Evolutionary conservation across 2,113 vertebrate genomes (phyloP).

Genomic region (Thermophis baileyi): DNA sequence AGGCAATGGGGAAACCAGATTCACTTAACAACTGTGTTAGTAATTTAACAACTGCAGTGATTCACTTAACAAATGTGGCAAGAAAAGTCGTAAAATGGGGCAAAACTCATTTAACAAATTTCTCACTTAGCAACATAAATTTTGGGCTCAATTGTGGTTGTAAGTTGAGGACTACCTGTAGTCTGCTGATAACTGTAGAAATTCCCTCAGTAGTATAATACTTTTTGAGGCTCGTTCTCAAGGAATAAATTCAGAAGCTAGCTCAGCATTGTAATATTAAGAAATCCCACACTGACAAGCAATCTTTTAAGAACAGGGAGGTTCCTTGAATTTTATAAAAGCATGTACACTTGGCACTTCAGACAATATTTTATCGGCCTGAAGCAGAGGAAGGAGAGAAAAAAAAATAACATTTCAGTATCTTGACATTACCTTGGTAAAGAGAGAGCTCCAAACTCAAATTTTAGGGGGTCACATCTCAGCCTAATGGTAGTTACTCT

Average conservation of each 20-base stretch:
- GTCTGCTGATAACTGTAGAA: neutral
- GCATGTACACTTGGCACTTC: neutral
- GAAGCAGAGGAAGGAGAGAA: neutral
- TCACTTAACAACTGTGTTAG: too few relatives aligned
- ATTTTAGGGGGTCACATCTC: constrained; percentile 77
- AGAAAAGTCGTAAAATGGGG: too few relatives aligned
- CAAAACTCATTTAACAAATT: too few relatives aligned
- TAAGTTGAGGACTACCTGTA: too few relatives aligned
- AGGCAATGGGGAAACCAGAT: too few relatives aligned
- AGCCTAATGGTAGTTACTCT: constrained; percentile 82
- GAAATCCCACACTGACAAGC: neutral
- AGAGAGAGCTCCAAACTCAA: constrained; percentile 62
- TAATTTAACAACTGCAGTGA: too few relatives aligned
- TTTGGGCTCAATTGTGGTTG: too few relatives aligned
- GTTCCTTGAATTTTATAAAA: neutral
- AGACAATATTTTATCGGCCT: neutral
- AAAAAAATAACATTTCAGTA: neutral
- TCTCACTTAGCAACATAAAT: too few relatives aligned
- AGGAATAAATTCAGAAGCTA: neutral
- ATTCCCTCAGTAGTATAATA: neutral
- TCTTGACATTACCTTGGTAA: constrained; percentile 76
- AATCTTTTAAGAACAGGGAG: neutral
- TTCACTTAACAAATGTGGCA: too few relatives aligned
- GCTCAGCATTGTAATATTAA: neutral
- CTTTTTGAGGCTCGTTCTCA: neutral